Evolutionary conservation across 2,888 invertebrate species (phyloP).

Genomic region (Leptura quadrifasciata): DNA sequence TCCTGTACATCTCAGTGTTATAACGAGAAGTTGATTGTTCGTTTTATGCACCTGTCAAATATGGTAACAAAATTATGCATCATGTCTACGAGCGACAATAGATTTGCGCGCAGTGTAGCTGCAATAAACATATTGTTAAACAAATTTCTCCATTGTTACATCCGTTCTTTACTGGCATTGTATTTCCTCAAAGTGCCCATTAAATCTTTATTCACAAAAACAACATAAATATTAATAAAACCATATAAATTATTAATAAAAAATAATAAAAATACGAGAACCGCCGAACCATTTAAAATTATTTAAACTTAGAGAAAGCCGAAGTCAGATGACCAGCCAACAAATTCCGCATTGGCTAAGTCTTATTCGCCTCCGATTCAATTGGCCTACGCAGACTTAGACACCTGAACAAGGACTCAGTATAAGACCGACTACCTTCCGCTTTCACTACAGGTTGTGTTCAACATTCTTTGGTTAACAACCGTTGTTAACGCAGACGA

Average conservation of each 20-base stretch:
- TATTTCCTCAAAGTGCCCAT: not conserved
- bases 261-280: conserved; percentile 26
- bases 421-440: conserved; percentile 56
- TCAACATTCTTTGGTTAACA: conserved; percentile 42
- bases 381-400: conserved; percentile 57
- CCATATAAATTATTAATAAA: conserved; percentile 28
- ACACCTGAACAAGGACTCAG: conserved; percentile 59
- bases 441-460: conserved; percentile 53
- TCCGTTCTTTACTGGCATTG: too few relatives aligned
- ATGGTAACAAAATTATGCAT: too few relatives aligned
- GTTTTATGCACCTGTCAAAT: too few relatives aligned
- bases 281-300: conserved; percentile 36
- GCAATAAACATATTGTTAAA: too few relatives aligned
- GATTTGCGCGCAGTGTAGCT: too few relatives aligned
- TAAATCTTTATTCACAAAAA: not conserved
- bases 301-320: conserved; percentile 36
- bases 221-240: conserved; percentile 8
- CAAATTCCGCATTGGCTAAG: conserved; percentile 51
- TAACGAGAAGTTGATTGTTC: too few relatives aligned
- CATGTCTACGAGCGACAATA: too few relatives aligned
- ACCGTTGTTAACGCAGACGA: conserved; percentile 1
- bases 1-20: too few relatives aligned
- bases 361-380: conserved; percentile 38
- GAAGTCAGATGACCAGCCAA: not conserved
- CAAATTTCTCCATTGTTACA: too few relatives aligned